A percentile compares a stretch with the other conserved stretches of the same genome.
Conservation (phyloP, 1,140 invertebrate genomes). For the Melipona quadrifasciata region DNA sequence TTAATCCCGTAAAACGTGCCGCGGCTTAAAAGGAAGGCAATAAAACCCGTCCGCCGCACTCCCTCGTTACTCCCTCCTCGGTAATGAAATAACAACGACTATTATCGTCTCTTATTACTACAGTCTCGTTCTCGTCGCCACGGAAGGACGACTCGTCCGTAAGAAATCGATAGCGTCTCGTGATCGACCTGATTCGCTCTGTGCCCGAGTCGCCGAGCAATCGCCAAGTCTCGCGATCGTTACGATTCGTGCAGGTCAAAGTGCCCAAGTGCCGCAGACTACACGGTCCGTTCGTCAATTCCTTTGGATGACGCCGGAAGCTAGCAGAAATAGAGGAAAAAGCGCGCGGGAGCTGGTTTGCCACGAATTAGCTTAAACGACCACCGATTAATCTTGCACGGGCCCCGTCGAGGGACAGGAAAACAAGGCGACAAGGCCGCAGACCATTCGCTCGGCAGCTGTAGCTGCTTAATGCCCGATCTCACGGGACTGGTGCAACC, state of each 20-base stretch:
- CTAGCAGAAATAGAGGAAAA: not conserved
- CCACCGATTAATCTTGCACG: conserved; percentile 57
- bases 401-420: not conserved
- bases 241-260: not conserved
- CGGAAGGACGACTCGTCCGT: no score
- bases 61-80: conserved; percentile 19
- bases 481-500: conserved; percentile 22
- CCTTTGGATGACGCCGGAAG: not conserved
- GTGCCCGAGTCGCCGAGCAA: not conserved
- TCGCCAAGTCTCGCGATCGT: not conserved
- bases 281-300: not conserved
- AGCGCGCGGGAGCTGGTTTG: not conserved
- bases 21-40: conserved; percentile 51
- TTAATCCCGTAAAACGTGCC: conserved; percentile 58
- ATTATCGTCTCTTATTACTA: conserved; percentile 47
- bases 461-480: conserved; percentile 45
- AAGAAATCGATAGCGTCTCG: conserved; percentile 6
- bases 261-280: no score
- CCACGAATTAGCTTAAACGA: conserved; percentile 22
- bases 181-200: not conserved
- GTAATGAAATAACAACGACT: conserved; percentile 60
- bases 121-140: not conserved
- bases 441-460: conserved; percentile 31
- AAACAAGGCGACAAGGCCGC: conserved; percentile 41
- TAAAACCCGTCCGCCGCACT: conserved; percentile 14